Percentiles rank a stretch among this genome's conserved stretches.
phyloP scores from a whole-genome alignment of 2,888 invertebrate genomes.

The Thysanoteuthis rhombus region DNA sequence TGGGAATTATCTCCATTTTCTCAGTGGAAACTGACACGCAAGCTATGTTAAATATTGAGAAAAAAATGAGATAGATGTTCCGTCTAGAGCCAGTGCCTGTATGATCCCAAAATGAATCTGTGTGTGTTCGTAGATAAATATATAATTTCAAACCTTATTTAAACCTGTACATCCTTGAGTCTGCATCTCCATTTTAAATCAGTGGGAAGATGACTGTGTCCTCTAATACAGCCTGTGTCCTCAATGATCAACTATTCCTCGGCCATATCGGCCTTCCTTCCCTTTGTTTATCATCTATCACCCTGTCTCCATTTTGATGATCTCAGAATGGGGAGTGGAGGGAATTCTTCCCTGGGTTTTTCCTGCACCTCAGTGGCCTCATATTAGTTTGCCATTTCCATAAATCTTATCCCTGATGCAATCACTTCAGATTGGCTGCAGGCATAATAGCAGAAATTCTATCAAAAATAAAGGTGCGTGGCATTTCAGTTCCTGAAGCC shows the following conservation, averaged over 20 bases:
- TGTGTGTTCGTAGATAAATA: no score
- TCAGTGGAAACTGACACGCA: no score
- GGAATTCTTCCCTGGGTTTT: background rate
- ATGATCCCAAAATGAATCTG: no score
- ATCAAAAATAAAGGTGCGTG: background rate
- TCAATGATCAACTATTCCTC: background rate
- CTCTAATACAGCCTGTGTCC: background rate
- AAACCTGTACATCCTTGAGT: background rate
- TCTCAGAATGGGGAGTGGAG: background rate
- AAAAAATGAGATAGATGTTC: no score
- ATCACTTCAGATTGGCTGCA: background rate
- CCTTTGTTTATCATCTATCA: background rate
- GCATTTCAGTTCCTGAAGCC: background rate
- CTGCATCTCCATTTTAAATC: background rate
- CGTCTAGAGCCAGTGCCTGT: no score
- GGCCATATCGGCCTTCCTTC: background rate
- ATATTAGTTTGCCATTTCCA: constrained; percentile 12
- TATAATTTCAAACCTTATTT: background rate
- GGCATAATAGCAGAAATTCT: constrained; percentile 12
- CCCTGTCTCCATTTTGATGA: background rate
- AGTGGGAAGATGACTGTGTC: background rate
- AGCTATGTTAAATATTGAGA: no score
- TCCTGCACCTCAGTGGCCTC: background rate
- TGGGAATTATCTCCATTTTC: no score
- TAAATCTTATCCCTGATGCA: constrained; percentile 12